Evolutionary conservation across 2,797 vertebrate genomes (phyloP).

Genomic region (Labroides dimidiatus): DNA sequence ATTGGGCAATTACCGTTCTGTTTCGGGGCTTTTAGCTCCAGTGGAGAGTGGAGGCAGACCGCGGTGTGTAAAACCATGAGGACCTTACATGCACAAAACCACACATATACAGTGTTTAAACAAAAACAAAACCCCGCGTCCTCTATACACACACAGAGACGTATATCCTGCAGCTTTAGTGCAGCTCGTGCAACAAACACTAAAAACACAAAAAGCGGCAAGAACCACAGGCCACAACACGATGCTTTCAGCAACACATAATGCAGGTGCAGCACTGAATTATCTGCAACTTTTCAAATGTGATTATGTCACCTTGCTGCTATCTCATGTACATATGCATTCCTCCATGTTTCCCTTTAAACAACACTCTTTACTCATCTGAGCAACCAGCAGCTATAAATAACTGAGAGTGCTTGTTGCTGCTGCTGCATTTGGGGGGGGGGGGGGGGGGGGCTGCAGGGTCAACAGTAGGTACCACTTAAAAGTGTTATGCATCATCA

Average conservation of each 20-base stretch:
- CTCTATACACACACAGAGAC: conserved; percentile 63
- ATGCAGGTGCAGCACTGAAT: conserved; percentile 62
- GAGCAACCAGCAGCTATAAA: conserved; percentile 52
- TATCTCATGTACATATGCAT: conserved; percentile 62
- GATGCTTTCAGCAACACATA: conserved; percentile 59
- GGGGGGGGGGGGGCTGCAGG: conserved; percentile 25
- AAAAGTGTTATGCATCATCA: conserved; percentile 56
- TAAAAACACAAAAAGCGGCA: conserved; percentile 69
- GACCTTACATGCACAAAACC: conserved; percentile 78
- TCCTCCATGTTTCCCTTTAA: conserved; percentile 58
- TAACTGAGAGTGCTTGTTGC: conserved; percentile 54
- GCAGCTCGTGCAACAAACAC: conserved; percentile 61
- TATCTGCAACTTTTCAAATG: conserved; percentile 65
- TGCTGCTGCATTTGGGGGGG: conserved; percentile 29
- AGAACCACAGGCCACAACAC: conserved; percentile 60
- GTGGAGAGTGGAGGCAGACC: conserved; percentile 93
- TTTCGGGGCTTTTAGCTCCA: conserved; percentile 97
- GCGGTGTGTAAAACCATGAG: conserved; percentile 84
- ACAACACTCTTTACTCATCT: conserved; percentile 49
- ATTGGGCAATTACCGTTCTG: conserved; percentile 99
- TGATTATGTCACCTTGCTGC: conserved; percentile 43
- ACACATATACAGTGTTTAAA: conserved; percentile 79
- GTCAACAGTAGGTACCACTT: conserved; percentile 67
- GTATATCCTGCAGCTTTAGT: conserved; percentile 61
- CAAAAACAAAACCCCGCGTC: conserved; percentile 77